Conservation (phyloP, 2,797 vertebrate species). For the Sebastiscus albofasciatus region DNA sequence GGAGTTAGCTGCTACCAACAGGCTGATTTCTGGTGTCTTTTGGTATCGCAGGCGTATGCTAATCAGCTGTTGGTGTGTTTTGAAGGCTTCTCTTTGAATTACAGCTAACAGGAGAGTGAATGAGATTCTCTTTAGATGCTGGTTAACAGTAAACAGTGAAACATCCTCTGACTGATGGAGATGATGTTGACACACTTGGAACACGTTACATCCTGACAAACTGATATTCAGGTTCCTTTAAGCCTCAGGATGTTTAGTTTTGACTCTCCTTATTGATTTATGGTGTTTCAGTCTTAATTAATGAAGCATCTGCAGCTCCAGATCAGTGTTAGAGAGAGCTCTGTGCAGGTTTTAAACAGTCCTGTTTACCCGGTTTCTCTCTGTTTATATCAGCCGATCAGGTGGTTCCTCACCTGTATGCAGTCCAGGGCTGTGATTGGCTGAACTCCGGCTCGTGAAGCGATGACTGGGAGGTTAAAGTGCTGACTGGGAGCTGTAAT, state of each 20-base stretch:
- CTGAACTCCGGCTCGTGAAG: no score
- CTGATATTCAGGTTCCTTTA: background rate
- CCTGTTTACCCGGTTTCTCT: no score
- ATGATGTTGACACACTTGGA: background rate
- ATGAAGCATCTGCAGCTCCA: no score
- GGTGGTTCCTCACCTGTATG: no score
- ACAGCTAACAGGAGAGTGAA: rapidly evolving
- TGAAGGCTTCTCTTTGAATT: background rate
- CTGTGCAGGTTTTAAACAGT: no score
- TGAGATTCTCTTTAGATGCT: no score
- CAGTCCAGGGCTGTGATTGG: no score
- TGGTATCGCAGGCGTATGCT: background rate
- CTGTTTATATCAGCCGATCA: no score
- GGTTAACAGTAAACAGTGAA: background rate
- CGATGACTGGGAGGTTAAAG: no score
- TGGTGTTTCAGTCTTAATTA: no score
- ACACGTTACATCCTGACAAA: background rate
- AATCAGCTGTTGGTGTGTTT: background rate
- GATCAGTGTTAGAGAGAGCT: no score
- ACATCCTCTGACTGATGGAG: background rate
- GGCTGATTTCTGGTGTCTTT: background rate
- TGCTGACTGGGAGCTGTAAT: background rate
- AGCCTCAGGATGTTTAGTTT: background rate
- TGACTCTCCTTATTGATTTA: no score
- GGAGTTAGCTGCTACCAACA: background rate